Conservation (phyloP, 2,888 invertebrate species). For the Epinotia bilunana region DNA sequence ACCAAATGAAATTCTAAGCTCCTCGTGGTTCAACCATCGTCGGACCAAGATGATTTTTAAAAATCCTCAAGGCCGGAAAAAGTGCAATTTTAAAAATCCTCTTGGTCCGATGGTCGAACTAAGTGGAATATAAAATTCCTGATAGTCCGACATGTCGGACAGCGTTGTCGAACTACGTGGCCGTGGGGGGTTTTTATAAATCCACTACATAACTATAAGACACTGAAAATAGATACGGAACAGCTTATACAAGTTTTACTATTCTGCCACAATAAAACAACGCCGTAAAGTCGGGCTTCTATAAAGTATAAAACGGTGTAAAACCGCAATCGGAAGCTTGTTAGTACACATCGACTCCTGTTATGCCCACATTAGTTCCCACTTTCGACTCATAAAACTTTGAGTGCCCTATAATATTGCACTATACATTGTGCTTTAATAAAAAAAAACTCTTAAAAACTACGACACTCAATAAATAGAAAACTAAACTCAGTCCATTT, state of each 20-base stretch:
- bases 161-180: too few relatives aligned
- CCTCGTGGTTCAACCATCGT: too few relatives aligned
- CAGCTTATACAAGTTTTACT: conserved; percentile 27
- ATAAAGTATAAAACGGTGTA: conserved; percentile 19
- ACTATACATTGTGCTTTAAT: conserved; percentile 22
- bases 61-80: too few relatives aligned
- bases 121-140: too few relatives aligned
- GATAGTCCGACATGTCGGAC: too few relatives aligned
- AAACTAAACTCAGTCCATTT: background rate
- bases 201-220: background rate
- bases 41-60: too few relatives aligned
- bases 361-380: conserved; percentile 33
- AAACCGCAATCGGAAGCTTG: conserved; percentile 34
- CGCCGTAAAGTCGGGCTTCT: conserved; percentile 31
- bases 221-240: background rate
- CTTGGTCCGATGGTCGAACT: too few relatives aligned
- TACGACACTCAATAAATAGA: background rate
- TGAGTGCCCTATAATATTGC: conserved; percentile 34
- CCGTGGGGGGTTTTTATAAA: background rate
- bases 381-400: conserved; percentile 32
- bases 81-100: too few relatives aligned
- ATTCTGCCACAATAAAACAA: conserved; percentile 31
- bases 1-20: too few relatives aligned
- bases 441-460: background rate
- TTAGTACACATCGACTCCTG: conserved; percentile 33